These are phyloP conservation scores for Sesamia inferens DNA, from an alignment of 2,888 invertebrate species.

Conservation along the genomic window DNA sequence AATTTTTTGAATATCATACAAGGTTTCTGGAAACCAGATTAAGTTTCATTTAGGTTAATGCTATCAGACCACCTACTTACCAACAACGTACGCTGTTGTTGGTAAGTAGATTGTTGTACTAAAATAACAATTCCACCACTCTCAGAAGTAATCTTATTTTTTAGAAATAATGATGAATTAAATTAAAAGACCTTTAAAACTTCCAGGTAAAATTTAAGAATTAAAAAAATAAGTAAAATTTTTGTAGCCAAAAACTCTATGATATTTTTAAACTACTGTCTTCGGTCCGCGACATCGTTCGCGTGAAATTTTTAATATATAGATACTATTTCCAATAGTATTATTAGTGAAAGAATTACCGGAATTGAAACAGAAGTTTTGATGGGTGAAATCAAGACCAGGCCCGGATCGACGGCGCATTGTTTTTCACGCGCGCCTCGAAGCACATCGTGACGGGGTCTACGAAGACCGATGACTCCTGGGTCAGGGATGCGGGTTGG, in stretches of 20 bases:
- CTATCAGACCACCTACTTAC: no score
- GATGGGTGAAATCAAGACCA: neutral
- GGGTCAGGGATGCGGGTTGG: no score
- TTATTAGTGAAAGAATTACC: neutral
- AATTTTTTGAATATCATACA: no score
- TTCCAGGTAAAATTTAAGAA: neutral
- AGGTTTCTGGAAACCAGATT: neutral
- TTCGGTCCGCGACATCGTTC: neutral
- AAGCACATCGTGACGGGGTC: no score
- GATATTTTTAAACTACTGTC: neutral
- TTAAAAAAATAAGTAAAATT: neutral
- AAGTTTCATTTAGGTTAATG: neutral
- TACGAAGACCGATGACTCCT: no score
- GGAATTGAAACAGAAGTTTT: neutral
- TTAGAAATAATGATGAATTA: neutral
- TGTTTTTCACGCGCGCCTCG: no score
- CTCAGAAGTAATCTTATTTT: neutral
- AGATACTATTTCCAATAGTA: neutral
- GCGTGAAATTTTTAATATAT: neutral
- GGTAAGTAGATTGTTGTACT: neutral
- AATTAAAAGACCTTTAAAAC: neutral
- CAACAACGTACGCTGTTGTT: neutral
- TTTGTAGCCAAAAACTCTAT: neutral
- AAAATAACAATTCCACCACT: neutral
- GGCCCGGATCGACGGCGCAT: no score